Conservation (phyloP, 2,888 invertebrate genomes). For the Sarcophaga carnaria region DNA sequence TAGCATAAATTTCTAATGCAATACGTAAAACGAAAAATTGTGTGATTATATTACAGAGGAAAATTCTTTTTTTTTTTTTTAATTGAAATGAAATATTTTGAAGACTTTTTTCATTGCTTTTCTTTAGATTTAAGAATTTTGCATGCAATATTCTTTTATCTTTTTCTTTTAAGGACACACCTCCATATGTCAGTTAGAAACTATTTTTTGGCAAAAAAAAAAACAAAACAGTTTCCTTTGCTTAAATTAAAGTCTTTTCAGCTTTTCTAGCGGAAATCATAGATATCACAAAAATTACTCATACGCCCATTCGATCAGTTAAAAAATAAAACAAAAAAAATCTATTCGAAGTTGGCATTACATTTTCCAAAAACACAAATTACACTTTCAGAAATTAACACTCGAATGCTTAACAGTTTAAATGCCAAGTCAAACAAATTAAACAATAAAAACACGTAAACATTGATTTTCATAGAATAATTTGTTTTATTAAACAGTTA, state of each 20-base stretch:
- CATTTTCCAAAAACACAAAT: conserved; percentile 14
- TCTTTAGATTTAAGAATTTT: not conserved
- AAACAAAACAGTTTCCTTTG: conserved; percentile 2
- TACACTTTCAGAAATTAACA: conserved; percentile 35
- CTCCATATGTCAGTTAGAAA: conserved; percentile 29
- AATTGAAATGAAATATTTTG: conserved; percentile 5
- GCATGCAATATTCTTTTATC: not conserved
- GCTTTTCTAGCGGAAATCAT: conserved; percentile 67
- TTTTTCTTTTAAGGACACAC: conserved; percentile 36
- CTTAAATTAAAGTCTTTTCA: conserved; percentile 59
- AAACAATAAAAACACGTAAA: no score
- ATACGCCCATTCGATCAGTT: conserved; percentile 66
- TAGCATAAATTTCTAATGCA: not conserved
- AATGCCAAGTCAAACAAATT: no score
- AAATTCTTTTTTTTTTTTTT: no score
- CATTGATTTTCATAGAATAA: no score
- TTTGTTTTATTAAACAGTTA: no score
- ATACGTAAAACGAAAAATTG: no score
- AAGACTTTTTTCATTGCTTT: not conserved
- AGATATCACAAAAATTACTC: conserved; percentile 68
- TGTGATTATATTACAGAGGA: no score
- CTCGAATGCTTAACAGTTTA: no score
- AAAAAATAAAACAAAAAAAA: conserved; percentile 25
- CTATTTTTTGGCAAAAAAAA: not conserved
- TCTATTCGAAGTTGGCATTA: not conserved